phyloP scores from a whole-genome alignment of 1,140 invertebrate genomes.

The Tetraneura akinire region DNA sequence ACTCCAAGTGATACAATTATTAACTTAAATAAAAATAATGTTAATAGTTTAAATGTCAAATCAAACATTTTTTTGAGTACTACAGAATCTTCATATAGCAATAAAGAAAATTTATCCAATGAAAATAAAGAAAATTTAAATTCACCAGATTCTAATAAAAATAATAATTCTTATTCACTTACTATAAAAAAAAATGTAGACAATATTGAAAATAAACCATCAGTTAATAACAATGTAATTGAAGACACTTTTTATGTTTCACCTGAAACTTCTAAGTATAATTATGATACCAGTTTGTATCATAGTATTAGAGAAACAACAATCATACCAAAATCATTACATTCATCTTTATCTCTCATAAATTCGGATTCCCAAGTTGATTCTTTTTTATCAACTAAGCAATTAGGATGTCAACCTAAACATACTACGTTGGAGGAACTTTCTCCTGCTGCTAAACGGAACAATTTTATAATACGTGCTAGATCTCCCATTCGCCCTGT shows the following conservation, averaged over 20 bases:
- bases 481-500: conserved; percentile 44
- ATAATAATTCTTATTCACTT: not conserved
- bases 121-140: conserved; percentile 2
- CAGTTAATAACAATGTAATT: not conserved
- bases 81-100: conserved; percentile 26
- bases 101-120: conserved; percentile 28
- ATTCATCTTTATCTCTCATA: conserved; percentile 2
- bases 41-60: conserved; percentile 6
- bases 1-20: conserved; percentile 26
- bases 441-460: conserved; percentile 40
- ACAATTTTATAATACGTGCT: conserved; percentile 29
- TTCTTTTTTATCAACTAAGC: conserved; percentile 19
- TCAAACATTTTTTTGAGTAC: conserved; percentile 6
- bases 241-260: conserved; percentile 34
- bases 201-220: conserved; percentile 3
- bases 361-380: conserved; percentile 3
- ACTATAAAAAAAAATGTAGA: conserved; percentile 5
- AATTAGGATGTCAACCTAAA: not conserved
- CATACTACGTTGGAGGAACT: conserved; percentile 5
- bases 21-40: not conserved
- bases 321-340: conserved; percentile 11
- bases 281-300: conserved; percentile 46
- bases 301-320: conserved; percentile 45
- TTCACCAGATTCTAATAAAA: not conserved
- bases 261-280: conserved; percentile 39